Evolutionary conservation across 2,113 vertebrate species (phyloP), one percentile per base, ranked within the genome.

Genomic region (Centropus unirufus): DNA sequence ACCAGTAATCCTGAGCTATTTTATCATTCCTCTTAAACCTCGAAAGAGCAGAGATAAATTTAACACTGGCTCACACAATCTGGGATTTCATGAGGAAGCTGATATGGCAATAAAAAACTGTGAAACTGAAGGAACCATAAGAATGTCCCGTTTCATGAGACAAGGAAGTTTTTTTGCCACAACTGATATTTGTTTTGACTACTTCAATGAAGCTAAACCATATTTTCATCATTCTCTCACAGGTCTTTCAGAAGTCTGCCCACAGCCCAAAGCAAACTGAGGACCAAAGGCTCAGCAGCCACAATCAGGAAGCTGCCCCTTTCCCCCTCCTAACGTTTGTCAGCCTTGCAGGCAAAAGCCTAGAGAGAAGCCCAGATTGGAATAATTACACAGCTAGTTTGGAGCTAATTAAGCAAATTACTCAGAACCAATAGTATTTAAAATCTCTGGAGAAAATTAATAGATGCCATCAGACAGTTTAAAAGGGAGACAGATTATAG

Each of bases 341-440:
- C 84, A 97, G 95, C 93, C 96, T 97, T 64, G 87, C 83, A 95
- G 89, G 92, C 96, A 96, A 97, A 90, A 40, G 40, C 96, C 93
- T 91, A 87, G 70, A 75, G 76, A 96, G 91, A 36, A 70, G 63
- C 95, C 97, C 98, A 98, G 97, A 97, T 95, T 98, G 98, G 97
- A 98, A 95, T 97, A 80, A 98, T 98, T 98, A 98, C 59, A 86
- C 27, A 97, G 94, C 96, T 66, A 92, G 88, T 95, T 95, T 91
- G 78, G 80, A 66, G 89, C 93, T 97, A 98, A 98, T 98, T 98
- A 97, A 97, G 97, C 89, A 95, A 98, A 98, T 98, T 97, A 95
- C 88, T 93, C 93, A 82, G 81, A 95, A 97, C 96, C 89, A 95
- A 68, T 21, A 92, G 89, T 74, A 92, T 94, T 98, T 97, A 96